Base-by-base conservation (phyloP, 2,797 vertebrate genomes). In the Pelobates cultripes region DNA sequence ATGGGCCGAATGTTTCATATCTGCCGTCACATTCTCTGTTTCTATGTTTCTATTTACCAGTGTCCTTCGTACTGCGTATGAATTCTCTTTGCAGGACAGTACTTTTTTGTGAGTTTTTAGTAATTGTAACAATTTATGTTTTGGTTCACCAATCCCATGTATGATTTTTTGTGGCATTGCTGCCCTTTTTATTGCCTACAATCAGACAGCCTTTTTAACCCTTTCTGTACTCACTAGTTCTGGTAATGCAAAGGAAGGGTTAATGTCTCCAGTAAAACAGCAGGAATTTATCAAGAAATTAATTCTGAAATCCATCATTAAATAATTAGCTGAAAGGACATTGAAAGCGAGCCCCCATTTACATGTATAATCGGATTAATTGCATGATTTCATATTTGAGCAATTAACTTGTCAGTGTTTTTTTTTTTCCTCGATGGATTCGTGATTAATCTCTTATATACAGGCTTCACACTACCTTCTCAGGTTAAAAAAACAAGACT, bases 281-380 rank as follows among this genome's bases (percentile, higher is more conserved):
- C 83, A 84, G 73, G 80, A 77, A 75, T 86, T 87, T 87, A 86
- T 71, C 87, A 83, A 87, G 85, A 60, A 90, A 89, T 89, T 90
- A 89, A 84, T 89, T 89, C 86, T 78, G 86, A 92, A 91, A 91
- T 87, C 67, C 80, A 87, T 89, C 86, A 90, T 88, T 91, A 89
- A 87, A 90, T 91, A 88, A 89, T 89, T 86, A 90, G 75, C 82
- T 86, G 83, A 87, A 91, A 89, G 87, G 85, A 89, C 86, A 86
- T 43, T 84, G 78, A 78, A 90, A 90, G 89, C 79, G 86, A 91
- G 84, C 66, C 80, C 43, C 61, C 66, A 89, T 92, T 91, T 91
- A 87, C 88, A 88, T 89, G 81, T 88, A 89, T 92, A 91, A 93
- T 90, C 70, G 15, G 64, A 90, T 92, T 88, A 88, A 83, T 86